Evolutionary conservation across 1,140 invertebrate species (phyloP).

Genomic region (Penaeus vannamei): DNA sequence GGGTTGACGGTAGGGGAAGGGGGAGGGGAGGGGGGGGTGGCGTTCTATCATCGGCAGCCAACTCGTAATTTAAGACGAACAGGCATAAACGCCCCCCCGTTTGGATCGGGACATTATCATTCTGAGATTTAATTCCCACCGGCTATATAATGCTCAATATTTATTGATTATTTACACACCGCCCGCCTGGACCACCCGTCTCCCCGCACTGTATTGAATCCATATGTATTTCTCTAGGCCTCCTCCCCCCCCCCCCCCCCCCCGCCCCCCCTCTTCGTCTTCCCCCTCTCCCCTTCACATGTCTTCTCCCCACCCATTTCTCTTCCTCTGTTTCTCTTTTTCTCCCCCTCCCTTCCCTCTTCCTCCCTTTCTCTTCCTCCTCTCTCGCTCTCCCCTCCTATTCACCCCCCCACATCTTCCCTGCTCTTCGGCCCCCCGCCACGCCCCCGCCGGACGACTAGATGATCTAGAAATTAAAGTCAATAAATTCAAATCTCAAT

Average conservation of each 20-base stretch:
- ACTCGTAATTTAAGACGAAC: too few relatives aligned
- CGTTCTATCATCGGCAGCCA: too few relatives aligned
- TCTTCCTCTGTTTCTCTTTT: not conserved
- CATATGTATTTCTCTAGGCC: too few relatives aligned
- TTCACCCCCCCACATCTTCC: not conserved
- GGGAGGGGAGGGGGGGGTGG: too few relatives aligned
- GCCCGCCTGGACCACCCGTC: too few relatives aligned
- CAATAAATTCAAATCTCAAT: conserved; percentile 34
- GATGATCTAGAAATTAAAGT: conserved; percentile 31
- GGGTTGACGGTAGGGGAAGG: too few relatives aligned
- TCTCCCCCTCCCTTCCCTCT: not conserved
- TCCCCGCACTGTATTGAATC: too few relatives aligned
- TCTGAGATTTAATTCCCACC: too few relatives aligned
- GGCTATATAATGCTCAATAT: too few relatives aligned
- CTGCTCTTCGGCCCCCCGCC: not conserved
- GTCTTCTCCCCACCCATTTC: not conserved
- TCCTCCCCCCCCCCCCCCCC: not conserved
- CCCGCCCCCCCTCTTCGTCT: not conserved
- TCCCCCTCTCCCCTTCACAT: not conserved
- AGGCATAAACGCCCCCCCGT: too few relatives aligned
- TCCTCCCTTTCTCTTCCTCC: not conserved
- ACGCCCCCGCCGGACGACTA: not conserved
- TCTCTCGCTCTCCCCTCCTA: not conserved
- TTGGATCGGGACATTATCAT: too few relatives aligned
- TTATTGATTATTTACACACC: too few relatives aligned